Base-by-base conservation (phyloP, 2,113 vertebrate species). In the Atractosteus spatula region DNA sequence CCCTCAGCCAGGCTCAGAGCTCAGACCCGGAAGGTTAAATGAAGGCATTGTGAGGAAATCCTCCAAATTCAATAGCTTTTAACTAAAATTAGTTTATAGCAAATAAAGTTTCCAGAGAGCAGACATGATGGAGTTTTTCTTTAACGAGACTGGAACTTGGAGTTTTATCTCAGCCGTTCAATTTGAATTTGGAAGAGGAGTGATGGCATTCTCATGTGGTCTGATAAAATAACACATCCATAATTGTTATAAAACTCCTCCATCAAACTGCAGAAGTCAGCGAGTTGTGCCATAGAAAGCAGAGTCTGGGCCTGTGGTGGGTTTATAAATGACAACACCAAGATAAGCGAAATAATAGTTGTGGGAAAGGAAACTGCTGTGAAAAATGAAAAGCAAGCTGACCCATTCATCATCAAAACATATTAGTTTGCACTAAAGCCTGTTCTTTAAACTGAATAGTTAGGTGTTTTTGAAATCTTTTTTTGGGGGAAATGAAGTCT, bases 281-380 rank as follows among this genome's bases (percentile, higher is more conserved):
- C 3, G 68, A 57, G 55, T 59, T 44, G n/a, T 44, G 12, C 41
- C 14, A 11, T 4, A 13, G 14, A 29, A n/a, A 57, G 55, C 69
- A 12, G 17, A 11, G 29, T 41, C 68, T 14, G 45, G 14, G 45
- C n/a, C 61, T 63, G 14, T 51, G 2, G 45, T 54, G 61, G 42
- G 8, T 41, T 55, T 65, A 65, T 63, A 55, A 64, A 72, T 55
- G 62, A 8, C 70, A 29, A 17, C 45, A 44, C 7, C 43, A 57
- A 2, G 14, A 68, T 75, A 65, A 73, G 66, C 66, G 65, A 61
- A 70, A 70, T 70, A 59, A 43, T 61, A 70, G 42, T 57, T 70
- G 41, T 57, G 56, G 69, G 29, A 44, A 70, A 61, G 42, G 55
- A 11, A 70, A 70, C 16, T 8, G 13, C 43, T 11, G 29, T n/a